A percentile compares a stretch with the other conserved stretches of the same genome.
phyloP scores from a whole-genome alignment of 2,113 vertebrate genomes.

The Planiliza haematocheilus region DNA sequence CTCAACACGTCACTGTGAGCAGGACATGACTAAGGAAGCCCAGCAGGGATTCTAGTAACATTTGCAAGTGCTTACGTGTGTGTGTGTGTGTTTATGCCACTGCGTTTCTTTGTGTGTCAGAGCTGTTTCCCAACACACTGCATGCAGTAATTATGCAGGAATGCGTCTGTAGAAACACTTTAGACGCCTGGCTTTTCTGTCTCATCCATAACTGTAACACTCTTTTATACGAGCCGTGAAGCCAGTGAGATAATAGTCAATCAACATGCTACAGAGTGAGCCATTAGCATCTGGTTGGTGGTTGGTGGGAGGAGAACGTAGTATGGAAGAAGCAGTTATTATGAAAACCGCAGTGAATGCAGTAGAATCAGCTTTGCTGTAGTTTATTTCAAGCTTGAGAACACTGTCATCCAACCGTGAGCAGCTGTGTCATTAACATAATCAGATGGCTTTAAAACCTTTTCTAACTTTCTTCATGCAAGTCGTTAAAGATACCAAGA shows the following conservation, averaged over 20 bases:
- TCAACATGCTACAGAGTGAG: conserved; percentile 32
- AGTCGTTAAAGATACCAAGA: not conserved
- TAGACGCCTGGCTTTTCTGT: conserved; percentile 23
- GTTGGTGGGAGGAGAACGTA: conserved; percentile 30
- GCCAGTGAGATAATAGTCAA: conserved; percentile 43
- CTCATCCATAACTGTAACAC: conserved; percentile 27
- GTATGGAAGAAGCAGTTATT: conserved; percentile 47
- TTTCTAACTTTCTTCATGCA: not conserved
- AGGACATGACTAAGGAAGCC: conserved; percentile 52
- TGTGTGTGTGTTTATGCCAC: conserved; percentile 23
- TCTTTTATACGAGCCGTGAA: conserved; percentile 28
- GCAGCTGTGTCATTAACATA: conserved; percentile 22
- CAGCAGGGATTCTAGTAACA: conserved; percentile 17
- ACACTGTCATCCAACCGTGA: conserved; percentile 18
- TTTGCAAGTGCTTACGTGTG: conserved; percentile 11
- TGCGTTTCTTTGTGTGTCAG: conserved; percentile 37
- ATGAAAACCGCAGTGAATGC: conserved; percentile 46
- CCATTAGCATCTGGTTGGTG: conserved; percentile 46
- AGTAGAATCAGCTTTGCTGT: conserved; percentile 20
- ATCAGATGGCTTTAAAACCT: not conserved
- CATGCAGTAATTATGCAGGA: conserved; percentile 52
- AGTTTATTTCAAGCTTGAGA: conserved; percentile 58
- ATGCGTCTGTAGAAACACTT: conserved; percentile 44
- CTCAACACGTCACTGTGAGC: conserved; percentile 40
- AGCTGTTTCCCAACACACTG: conserved; percentile 47